A percentile compares a stretch with the other conserved stretches of the same genome.
Conservation (phyloP, 2,797 vertebrate genomes). For the Argyrosomus regius region DNA sequence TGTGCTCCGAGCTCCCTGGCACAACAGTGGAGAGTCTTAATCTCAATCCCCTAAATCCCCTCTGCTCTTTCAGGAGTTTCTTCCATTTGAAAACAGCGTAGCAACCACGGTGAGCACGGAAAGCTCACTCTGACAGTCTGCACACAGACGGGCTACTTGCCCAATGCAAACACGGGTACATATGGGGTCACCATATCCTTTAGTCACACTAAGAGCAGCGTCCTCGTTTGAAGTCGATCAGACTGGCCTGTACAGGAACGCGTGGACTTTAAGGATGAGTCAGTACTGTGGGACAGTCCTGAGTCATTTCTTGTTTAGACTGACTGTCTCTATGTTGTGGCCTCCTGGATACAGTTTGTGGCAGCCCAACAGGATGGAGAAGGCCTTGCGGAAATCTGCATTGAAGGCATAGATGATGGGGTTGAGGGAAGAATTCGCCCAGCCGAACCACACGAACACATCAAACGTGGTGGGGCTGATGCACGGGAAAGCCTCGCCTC, state of each 20-base stretch:
- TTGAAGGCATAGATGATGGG: constrained; percentile 99
- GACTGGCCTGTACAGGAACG: constrained; percentile 60
- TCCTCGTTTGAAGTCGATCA: constrained; percentile 55
- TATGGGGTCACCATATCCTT: constrained; percentile 55
- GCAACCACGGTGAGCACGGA: constrained; percentile 23
- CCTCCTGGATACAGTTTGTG: constrained; percentile 92
- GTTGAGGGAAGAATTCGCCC: constrained; percentile 99
- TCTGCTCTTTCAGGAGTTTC: constrained; percentile 83
- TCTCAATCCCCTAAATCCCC: constrained; percentile 78
- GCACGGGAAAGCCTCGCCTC: constrained; percentile 90
- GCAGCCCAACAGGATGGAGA: constrained; percentile 96
- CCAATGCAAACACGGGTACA: constrained; percentile 50
- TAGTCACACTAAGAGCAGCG: constrained; percentile 53
- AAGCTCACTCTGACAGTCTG: constrained; percentile 33
- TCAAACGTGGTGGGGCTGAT: constrained; percentile 96
- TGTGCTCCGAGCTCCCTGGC: constrained; percentile 87
- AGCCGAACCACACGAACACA: constrained; percentile 98
- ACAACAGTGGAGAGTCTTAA: constrained; percentile 85
- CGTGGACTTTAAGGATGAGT: constrained; percentile 73
- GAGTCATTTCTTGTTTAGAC: constrained; percentile 95
- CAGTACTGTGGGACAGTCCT: constrained; percentile 70
- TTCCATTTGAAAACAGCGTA: constrained; percentile 54
- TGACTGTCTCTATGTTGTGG: constrained; percentile 93
- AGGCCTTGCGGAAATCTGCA: constrained; percentile 97
- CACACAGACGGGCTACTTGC: constrained; percentile 32